Conservation (phyloP, 2,797 vertebrate genomes). For the Enteromius afrohamiltoni region DNA sequence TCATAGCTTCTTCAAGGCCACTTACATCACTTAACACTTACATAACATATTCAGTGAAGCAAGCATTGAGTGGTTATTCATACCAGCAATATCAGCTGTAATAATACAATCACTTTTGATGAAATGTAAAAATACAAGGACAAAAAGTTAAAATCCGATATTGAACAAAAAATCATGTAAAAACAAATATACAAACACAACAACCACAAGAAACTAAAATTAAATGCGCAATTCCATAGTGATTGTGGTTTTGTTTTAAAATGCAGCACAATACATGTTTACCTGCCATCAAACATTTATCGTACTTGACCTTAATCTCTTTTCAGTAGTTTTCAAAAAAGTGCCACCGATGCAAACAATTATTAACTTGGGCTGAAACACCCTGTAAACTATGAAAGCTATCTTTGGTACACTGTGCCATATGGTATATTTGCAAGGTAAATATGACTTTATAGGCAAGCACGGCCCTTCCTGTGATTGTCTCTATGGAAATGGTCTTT, state of each 20-base stretch:
- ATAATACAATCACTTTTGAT: not conserved
- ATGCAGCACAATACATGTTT: not conserved
- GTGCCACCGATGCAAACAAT: conserved; percentile 23
- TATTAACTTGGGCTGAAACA: not conserved
- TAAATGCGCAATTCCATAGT: not conserved
- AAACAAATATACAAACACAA: conserved; percentile 12
- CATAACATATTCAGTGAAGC: conserved; percentile 26
- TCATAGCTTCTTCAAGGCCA: conserved; percentile 55
- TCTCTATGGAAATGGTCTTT: conserved; percentile 9
- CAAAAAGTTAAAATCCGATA: conserved; percentile 24
- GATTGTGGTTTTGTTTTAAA: conserved; percentile 1
- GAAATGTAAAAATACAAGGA: conserved; percentile 20
- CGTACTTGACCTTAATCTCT: not conserved
- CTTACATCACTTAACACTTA: conserved; percentile 47
- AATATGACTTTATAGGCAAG: conserved; percentile 13
- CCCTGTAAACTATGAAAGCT: not conserved
- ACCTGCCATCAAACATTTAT: not conserved
- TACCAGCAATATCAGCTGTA: not conserved
- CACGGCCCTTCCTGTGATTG: not conserved
- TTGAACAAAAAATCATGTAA: not conserved
- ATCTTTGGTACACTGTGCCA: conserved; percentile 28
- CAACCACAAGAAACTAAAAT: not conserved
- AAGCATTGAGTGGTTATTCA: not conserved
- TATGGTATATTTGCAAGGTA: conserved; percentile 19
- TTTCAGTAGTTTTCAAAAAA: conserved; percentile 46